Conservation (phyloP, 2,888 invertebrate species). For the Protodeltote pygarga region DNA sequence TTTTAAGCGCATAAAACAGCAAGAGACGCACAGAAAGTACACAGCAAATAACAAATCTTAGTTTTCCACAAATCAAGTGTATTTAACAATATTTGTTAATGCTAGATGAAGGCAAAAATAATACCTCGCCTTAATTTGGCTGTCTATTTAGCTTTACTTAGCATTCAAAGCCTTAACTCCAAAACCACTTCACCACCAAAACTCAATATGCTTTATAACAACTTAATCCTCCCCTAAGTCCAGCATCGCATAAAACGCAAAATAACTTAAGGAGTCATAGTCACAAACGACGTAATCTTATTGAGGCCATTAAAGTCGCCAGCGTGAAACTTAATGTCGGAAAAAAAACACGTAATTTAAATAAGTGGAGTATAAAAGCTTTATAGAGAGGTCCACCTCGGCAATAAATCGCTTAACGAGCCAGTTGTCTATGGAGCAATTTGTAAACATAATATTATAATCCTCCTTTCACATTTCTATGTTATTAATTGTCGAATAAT, state of each 20-base stretch:
- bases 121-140: too few relatives aligned
- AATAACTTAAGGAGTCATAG: conserved; percentile 29
- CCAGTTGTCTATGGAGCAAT: conserved; percentile 54
- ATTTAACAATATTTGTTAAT: too few relatives aligned
- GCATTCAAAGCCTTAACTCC: too few relatives aligned
- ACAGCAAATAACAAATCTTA: too few relatives aligned
- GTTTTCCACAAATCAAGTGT: too few relatives aligned
- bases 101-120: too few relatives aligned
- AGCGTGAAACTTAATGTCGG: conserved; percentile 32
- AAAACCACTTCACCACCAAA: conserved; percentile 7
- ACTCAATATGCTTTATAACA: conserved; percentile 9
- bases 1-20: too few relatives aligned
- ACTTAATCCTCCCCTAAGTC: conserved; percentile 22
- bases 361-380: conserved; percentile 38
- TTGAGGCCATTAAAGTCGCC: conserved; percentile 33
- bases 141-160: too few relatives aligned
- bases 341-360: conserved; percentile 43
- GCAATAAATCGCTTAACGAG: conserved; percentile 50
- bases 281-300: conserved; percentile 26
- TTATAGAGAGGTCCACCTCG: conserved; percentile 43
- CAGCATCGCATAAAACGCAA: conserved; percentile 27
- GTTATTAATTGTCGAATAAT: conserved; percentile 58
- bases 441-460: conserved; percentile 60
- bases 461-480: conserved; percentile 55
- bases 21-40: too few relatives aligned